These are phyloP conservation scores for Cacoxenus indagator DNA, from an alignment of 2,888 invertebrate genomes.

Conservation along the genomic window DNA sequence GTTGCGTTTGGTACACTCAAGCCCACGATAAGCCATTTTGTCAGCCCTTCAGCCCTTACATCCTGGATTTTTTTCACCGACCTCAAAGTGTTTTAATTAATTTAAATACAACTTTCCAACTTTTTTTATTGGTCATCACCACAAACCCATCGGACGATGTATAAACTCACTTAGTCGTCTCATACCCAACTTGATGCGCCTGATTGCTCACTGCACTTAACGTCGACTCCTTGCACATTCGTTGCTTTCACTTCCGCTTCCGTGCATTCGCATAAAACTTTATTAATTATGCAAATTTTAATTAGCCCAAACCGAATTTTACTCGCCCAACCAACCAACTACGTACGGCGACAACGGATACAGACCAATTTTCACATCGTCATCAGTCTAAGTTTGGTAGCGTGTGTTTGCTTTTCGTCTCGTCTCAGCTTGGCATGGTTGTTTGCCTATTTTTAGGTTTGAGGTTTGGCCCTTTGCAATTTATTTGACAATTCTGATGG, in stretches of 20 bases:
- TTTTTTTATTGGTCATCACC: background rate
- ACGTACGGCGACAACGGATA: no score
- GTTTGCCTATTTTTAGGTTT: background rate
- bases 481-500: conserved; percentile 49
- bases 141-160: background rate
- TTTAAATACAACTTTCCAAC: background rate
- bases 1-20: no score
- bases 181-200: background rate
- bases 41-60: background rate
- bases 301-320: conserved; percentile 40
- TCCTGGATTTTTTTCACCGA: background rate
- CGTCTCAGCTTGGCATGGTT: background rate
- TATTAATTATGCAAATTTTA: conserved; percentile 61
- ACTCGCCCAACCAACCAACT: background rate
- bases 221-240: background rate
- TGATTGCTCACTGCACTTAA: background rate
- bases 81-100: conserved; percentile 3
- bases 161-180: background rate
- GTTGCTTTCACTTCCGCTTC: background rate
- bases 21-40: no score
- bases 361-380: background rate
- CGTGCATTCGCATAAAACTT: conserved; percentile 33
- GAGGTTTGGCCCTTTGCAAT: conserved; percentile 19
- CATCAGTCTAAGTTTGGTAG: background rate
- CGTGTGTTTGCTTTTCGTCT: no score